phyloP scores from a whole-genome alignment of 2,888 invertebrate species.

The Dorcus hopei region DNA sequence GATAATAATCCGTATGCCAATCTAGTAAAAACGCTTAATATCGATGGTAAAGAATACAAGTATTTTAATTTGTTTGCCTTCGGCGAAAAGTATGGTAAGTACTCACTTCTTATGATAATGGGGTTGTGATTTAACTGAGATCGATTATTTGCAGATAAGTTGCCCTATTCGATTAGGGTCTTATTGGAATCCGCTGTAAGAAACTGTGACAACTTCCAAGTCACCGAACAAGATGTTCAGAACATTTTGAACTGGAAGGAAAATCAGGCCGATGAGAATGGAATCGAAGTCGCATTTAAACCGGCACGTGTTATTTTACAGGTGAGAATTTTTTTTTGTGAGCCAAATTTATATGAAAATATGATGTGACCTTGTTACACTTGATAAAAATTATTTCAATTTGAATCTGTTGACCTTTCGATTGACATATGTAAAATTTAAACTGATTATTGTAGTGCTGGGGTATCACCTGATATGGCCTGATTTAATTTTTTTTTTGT shows the following conservation, averaged over 20 bases:
- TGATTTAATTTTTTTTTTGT: too few relatives aligned
- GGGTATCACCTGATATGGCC: too few relatives aligned
- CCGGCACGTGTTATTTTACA: slow-evolving; percentile 95
- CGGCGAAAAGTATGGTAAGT: slow-evolving; percentile 79
- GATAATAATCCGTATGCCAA: slow-evolving; percentile 62
- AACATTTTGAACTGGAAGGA: slow-evolving; percentile 86
- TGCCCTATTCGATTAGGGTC: slow-evolving; percentile 91
- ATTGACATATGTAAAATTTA: too few relatives aligned
- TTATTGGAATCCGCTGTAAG: slow-evolving; percentile 93
- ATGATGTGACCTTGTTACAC: neutral
- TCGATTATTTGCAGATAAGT: slow-evolving; percentile 56
- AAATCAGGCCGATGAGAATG: slow-evolving; percentile 64
- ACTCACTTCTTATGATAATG: neutral
- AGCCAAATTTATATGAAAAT: neutral
- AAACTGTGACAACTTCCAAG: slow-evolving; percentile 95
- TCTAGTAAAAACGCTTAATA: slow-evolving; percentile 58
- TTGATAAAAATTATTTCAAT: neutral
- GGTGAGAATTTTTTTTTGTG: slow-evolving; percentile 52
- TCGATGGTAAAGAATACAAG: slow-evolving; percentile 63
- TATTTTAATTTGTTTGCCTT: slow-evolving; percentile 78
- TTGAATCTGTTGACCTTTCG: neutral
- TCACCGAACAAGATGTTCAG: slow-evolving; percentile 79
- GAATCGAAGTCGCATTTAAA: slow-evolving; percentile 92
- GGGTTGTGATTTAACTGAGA: slow-evolving; percentile 12
- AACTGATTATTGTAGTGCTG: too few relatives aligned